phyloP scores from a whole-genome alignment of 2,797 vertebrate genomes.

The Poeciliopsis infans region DNA sequence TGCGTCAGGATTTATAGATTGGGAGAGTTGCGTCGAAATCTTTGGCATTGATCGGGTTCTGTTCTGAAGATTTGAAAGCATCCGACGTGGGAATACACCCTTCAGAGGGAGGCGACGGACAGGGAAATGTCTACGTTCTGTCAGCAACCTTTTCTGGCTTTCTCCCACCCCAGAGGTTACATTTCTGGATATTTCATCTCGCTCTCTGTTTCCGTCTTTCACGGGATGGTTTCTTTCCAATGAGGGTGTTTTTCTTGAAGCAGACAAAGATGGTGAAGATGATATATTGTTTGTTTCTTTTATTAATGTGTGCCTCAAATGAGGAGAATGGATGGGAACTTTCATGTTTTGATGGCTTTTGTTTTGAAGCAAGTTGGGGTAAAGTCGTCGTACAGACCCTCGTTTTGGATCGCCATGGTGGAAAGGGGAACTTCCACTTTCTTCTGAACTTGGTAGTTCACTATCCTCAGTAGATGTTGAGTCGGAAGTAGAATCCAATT shows the following conservation, averaged over 20 bases:
- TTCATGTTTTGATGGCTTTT: constrained; percentile 31
- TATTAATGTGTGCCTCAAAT: constrained; percentile 2
- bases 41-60: constrained; percentile 29
- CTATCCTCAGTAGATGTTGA: constrained; percentile 1
- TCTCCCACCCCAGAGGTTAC: constrained; percentile 9
- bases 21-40: background rate
- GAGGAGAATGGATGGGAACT: constrained; percentile 2
- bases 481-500: background rate
- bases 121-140: constrained; percentile 15
- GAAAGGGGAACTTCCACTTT: background rate
- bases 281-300: constrained; percentile 15
- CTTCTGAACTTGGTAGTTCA: constrained; percentile 5
- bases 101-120: constrained; percentile 15
- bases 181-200: background rate
- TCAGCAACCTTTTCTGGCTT: constrained; percentile 22
- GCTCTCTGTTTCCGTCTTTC: background rate
- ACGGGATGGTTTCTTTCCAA: background rate
- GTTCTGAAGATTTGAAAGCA: constrained; percentile 39
- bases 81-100: background rate
- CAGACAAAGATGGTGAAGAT: constrained; percentile 26
- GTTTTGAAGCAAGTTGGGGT: constrained; percentile 32
- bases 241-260: constrained; percentile 24
- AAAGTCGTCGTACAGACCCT: constrained; percentile 18
- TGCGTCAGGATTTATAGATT: constrained; percentile 17
- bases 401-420: constrained; percentile 23